Evolutionary conservation across 2,797 vertebrate genomes (phyloP).

Genomic region (Crenichthys baileyi): DNA sequence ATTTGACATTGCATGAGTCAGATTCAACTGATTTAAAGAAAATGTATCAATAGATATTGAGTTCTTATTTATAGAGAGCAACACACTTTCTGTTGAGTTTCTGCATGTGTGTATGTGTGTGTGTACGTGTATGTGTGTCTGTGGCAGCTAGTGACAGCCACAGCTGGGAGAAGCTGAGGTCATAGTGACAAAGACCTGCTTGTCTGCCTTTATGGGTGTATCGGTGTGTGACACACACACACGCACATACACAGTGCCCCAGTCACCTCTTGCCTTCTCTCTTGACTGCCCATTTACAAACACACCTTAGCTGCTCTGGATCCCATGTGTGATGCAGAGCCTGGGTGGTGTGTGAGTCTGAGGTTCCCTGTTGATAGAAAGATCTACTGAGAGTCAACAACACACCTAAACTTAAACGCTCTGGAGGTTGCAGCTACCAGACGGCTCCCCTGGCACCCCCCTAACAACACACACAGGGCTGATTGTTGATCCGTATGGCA

Average conservation of each 20-base stretch:
- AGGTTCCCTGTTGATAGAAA: conserved; percentile 15
- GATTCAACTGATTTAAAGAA: neutral
- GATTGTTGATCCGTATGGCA: conserved; percentile 48
- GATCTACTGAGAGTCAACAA: conserved; percentile 44
- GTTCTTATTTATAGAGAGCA: neutral
- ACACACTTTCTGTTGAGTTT: neutral
- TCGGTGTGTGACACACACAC: conserved; percentile 41
- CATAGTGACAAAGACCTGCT: conserved; percentile 68
- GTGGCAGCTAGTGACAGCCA: conserved; percentile 67
- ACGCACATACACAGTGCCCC: conserved; percentile 31
- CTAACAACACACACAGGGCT: conserved; percentile 23
- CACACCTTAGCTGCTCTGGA: conserved; percentile 37
- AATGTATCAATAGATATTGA: neutral
- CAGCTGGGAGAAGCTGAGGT: conserved; percentile 73
- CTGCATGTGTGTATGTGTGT: conserved; percentile 6
- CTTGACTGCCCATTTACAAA: conserved; percentile 61
- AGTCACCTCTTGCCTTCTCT: conserved; percentile 56
- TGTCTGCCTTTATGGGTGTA: conserved; percentile 61
- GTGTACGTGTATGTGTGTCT: conserved; percentile 26
- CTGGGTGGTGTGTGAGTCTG: conserved; percentile 13
- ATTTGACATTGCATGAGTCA: neutral
- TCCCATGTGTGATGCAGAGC: conserved; percentile 10
- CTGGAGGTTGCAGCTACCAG: conserved; percentile 39
- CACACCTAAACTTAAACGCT: conserved; percentile 47
- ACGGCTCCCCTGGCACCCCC: conserved; percentile 48